Evolutionary conservation across 2,888 invertebrate species (phyloP).

Genomic region (Leptinotarsa peninsularis): DNA sequence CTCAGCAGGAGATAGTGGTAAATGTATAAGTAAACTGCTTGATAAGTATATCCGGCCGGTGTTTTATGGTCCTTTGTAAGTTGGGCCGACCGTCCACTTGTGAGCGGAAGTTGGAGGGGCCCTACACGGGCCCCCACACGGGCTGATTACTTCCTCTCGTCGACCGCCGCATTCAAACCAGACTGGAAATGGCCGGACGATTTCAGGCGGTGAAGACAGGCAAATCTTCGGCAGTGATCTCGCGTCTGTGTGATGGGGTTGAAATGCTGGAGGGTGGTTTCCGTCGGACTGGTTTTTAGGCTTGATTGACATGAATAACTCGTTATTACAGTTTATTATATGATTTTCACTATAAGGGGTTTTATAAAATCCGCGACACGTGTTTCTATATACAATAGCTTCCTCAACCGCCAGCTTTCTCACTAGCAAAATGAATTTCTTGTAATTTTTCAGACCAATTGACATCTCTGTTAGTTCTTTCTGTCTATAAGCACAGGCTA

Average conservation of each 20-base stretch:
- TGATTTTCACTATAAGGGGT: too few species aligned
- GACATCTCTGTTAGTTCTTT: too few species aligned
- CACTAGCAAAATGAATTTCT: too few species aligned
- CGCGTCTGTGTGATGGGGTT: neutral
- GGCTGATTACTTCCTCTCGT: conserved; percentile 54
- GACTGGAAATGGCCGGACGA: conserved; percentile 4
- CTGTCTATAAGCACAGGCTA: too few species aligned
- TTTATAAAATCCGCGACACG: too few species aligned
- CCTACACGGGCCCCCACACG: conserved; percentile 56
- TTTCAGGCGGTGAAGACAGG: conserved; percentile 1
- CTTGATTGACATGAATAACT: too few species aligned
- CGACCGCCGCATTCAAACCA: conserved; percentile 6
- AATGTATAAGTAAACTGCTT: conserved; percentile 48
- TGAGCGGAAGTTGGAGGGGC: conserved; percentile 55
- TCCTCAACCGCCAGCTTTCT: too few species aligned
- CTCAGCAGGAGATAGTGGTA: conserved; percentile 14
- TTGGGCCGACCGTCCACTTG: conserved; percentile 51
- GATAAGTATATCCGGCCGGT: conserved; percentile 53
- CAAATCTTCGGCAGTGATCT: conserved; percentile 14
- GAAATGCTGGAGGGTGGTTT: too few species aligned
- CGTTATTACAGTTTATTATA: too few species aligned
- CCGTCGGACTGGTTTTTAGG: too few species aligned
- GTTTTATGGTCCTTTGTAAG: conserved; percentile 56
- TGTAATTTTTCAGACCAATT: too few species aligned
- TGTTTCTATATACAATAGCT: too few species aligned